phyloP scores from a whole-genome alignment of 1,140 invertebrate genomes.

The Drosophila varians region DNA sequence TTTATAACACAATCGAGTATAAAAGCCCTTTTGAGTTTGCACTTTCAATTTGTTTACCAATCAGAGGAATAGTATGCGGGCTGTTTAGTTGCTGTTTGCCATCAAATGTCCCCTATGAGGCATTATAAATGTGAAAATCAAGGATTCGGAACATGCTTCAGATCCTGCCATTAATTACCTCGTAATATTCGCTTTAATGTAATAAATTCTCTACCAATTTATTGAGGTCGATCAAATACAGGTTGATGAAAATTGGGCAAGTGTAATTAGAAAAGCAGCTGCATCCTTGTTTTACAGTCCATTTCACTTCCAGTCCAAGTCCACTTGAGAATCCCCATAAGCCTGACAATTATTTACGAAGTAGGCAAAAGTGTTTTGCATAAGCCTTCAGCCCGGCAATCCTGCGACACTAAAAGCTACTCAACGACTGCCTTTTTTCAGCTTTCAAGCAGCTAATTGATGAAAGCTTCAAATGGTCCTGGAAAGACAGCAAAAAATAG shows the following conservation, averaged over 20 bases:
- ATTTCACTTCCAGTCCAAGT: slow-evolving; percentile 31
- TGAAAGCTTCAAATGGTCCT: slow-evolving; percentile 64
- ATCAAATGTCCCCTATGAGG: not conserved
- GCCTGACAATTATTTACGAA: slow-evolving; percentile 57
- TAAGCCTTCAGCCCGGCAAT: slow-evolving; percentile 55
- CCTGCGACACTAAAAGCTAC: slow-evolving; percentile 71
- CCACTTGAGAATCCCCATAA: slow-evolving; percentile 21
- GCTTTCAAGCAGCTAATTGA: slow-evolving; percentile 65
- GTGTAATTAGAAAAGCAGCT: not conserved
- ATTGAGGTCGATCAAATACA: not conserved
- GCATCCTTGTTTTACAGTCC: slow-evolving; percentile 4
- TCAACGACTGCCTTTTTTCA: slow-evolving; percentile 39
- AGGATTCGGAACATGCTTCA: not conserved
- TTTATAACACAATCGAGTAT: slow-evolving; percentile 11
- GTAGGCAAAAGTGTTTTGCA: slow-evolving; percentile 50
- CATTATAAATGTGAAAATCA: not conserved
- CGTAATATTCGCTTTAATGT: not conserved
- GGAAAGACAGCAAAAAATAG: slow-evolving; percentile 6
- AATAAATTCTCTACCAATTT: slow-evolving; percentile 1
- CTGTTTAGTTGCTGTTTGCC: slow-evolving; percentile 8
- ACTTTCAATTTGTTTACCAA: slow-evolving; percentile 14
- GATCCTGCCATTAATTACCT: slow-evolving; percentile 2
- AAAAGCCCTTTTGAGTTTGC: not conserved
- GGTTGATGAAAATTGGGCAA: not conserved
- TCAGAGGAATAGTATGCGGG: slow-evolving; percentile 18